A percentile compares a stretch with the other conserved stretches of the same genome.
Evolutionary conservation across 2,113 vertebrate species (phyloP).

Genomic region (Benitochromis conjunctus): DNA sequence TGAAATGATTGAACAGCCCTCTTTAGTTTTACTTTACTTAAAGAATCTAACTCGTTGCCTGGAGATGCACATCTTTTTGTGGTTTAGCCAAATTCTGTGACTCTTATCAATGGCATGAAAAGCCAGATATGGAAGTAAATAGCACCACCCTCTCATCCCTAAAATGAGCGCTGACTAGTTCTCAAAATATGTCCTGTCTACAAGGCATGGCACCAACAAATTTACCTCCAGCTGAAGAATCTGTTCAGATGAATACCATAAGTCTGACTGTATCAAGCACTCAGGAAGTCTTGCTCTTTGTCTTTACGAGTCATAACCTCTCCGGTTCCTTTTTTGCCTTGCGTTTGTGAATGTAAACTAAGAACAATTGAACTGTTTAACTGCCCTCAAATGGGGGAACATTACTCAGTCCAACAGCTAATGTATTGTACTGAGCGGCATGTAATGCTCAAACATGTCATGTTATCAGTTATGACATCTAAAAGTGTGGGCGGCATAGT

Average conservation of each 20-base stretch:
- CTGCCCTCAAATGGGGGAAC: background rate
- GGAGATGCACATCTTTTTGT: background rate
- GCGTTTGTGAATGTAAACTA: conserved; percentile 25
- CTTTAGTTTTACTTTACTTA: conserved; percentile 10
- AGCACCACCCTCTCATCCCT: conserved; percentile 12
- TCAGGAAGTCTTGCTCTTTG: conserved; percentile 37
- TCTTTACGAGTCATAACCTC: background rate
- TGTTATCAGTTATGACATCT: background rate
- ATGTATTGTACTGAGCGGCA: background rate
- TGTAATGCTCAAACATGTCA: background rate
- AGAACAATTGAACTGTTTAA: background rate
- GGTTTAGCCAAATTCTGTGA: conserved; percentile 52
- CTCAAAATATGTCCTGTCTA: conserved; percentile 62
- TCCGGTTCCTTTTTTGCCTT: background rate
- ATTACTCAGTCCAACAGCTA: background rate
- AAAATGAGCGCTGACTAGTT: conserved; percentile 56
- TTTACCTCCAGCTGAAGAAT: conserved; percentile 33
- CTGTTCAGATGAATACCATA: conserved; percentile 49
- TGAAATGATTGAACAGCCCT: background rate
- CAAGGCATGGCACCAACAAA: conserved; percentile 49
- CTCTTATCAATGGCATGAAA: conserved; percentile 50
- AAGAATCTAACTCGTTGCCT: background rate
- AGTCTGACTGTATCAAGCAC: conserved; percentile 54
- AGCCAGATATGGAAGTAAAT: conserved; percentile 36
- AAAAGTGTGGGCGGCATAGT: background rate